Base-by-base conservation (phyloP, 35 echinoderm and acorn worm species). In the Apostichopus japonicus region DNA sequence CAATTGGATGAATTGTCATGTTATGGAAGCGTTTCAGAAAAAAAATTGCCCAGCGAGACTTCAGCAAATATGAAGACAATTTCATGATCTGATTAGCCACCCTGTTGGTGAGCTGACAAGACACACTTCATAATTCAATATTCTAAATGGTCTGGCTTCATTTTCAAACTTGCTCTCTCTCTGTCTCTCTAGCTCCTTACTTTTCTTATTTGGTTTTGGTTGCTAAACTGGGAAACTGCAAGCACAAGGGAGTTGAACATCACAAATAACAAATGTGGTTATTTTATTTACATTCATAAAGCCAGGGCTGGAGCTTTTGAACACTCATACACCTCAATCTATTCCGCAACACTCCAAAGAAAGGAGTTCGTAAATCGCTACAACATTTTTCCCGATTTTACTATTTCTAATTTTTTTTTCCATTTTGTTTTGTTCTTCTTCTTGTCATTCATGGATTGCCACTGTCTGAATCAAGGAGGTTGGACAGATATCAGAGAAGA, bases 141-240 rank as follows among this genome's bases (percentile, higher is more conserved):
- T 65, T 67, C 63, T 67, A 44, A 4, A 3, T 9, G 0, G 63
- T 67, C 63, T 67, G 63, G 63, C 63, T 67, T 67, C 19, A 11
- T 67, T 67, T 44, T 44, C 2, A 44, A 44, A 4, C 33, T 44
- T 33, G 27, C 27, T 1, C 1, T 33, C 33, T 25, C 25, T 44
- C 19, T 67, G 11, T 67, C 19, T 67, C 63, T 67, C 17, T 67
- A 14, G 63, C 63, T 14, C 63, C 33, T 15, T 19, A 67, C 11
- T 67, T 67, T 67, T 11, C 63, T 67, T 67, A 19, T 67, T 67
- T 5, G 63, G 33, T 4, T 67, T 55, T 83, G 79, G 24, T 83
- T 55, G 24, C 79, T 83, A 83, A 83, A 54, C 54, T 55, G 6
- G 79, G 79, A 55, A 83, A 83, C 79, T 6, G 79, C 79, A 83